Evolutionary conservation across 2,797 vertebrate genomes (phyloP).

Genomic region (Notamacropus eugenii): DNA sequence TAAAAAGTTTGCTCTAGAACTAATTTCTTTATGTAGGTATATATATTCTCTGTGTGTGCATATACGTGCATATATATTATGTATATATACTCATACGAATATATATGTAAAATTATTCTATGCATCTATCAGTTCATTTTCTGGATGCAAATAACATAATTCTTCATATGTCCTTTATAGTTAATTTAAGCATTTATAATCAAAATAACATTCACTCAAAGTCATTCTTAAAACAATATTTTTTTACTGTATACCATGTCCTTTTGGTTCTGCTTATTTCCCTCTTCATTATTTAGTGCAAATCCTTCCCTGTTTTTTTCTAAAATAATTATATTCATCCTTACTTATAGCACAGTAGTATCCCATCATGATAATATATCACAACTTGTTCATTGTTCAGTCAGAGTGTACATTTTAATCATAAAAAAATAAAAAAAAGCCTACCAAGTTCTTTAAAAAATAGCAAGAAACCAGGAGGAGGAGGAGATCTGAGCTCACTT

Average conservation of each 20-base stretch:
- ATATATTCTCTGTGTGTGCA: neutral
- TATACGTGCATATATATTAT: no score
- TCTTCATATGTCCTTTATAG: neutral
- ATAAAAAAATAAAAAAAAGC: neutral
- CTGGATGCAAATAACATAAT: neutral
- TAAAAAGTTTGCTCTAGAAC: neutral
- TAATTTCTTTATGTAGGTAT: neutral
- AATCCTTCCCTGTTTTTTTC: neutral
- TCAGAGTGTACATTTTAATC: neutral
- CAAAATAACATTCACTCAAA: neutral
- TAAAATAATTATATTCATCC: neutral
- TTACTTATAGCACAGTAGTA: neutral
- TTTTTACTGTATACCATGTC: neutral
- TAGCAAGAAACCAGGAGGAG: neutral
- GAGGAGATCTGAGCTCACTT: neutral
- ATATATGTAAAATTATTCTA: neutral
- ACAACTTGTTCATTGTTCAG: neutral
- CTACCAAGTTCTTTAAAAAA: neutral
- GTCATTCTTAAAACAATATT: neutral
- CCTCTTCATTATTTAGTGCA: neutral
- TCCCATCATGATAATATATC: no score
- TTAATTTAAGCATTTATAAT: neutral
- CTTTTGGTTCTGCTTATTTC: neutral
- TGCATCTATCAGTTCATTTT: neutral
- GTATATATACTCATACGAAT: no score